These are phyloP conservation scores for Microctenopoma stevenorrisi DNA, from an alignment of 2,797 vertebrate species.

Conservation along the genomic window DNA sequence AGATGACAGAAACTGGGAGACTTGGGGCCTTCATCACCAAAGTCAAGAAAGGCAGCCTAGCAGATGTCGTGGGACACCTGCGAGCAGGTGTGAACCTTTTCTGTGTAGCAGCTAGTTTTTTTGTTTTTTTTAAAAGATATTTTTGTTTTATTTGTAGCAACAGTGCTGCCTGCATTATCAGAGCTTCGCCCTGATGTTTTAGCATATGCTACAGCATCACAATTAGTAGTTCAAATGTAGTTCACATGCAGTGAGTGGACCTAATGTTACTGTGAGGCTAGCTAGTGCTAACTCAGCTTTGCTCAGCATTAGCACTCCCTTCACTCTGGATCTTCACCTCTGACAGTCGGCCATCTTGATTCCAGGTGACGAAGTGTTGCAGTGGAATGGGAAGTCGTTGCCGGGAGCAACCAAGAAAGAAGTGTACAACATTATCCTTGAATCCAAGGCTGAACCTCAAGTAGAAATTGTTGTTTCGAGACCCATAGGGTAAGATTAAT, in stretches of 20 bases:
- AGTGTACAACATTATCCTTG: constrained; percentile 99
- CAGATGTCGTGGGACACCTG: constrained; percentile 96
- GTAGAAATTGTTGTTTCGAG: constrained; percentile 99
- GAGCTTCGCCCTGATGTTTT: too few relatives aligned
- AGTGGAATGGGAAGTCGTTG: constrained; percentile 98
- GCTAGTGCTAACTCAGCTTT: neutral
- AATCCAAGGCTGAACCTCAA: constrained; percentile 98
- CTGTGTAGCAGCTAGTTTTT: neutral
- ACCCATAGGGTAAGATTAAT: constrained; percentile 92
- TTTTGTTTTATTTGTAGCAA: neutral
- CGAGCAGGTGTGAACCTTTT: constrained; percentile 87
- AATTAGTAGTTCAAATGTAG: too few relatives aligned
- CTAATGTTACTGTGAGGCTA: too few relatives aligned
- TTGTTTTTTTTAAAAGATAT: too few relatives aligned
- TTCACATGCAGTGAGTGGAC: too few relatives aligned
- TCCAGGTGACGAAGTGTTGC: constrained; percentile 96
- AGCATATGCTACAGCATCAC: too few relatives aligned
- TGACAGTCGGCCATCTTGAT: constrained; percentile 70
- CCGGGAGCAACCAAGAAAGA: constrained; percentile 99
- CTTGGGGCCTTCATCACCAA: constrained; percentile 99
- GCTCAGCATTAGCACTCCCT: neutral
- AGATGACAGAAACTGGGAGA: constrained; percentile 96
- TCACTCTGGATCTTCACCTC: constrained; percentile 14
- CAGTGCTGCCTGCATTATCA: too few relatives aligned
- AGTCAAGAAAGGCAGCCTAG: constrained; percentile 99